A percentile compares a stretch with the other conserved stretches of the same genome.
Conservation (phyloP, 2,797 vertebrate species). For the Rallus crepitans region DNA sequence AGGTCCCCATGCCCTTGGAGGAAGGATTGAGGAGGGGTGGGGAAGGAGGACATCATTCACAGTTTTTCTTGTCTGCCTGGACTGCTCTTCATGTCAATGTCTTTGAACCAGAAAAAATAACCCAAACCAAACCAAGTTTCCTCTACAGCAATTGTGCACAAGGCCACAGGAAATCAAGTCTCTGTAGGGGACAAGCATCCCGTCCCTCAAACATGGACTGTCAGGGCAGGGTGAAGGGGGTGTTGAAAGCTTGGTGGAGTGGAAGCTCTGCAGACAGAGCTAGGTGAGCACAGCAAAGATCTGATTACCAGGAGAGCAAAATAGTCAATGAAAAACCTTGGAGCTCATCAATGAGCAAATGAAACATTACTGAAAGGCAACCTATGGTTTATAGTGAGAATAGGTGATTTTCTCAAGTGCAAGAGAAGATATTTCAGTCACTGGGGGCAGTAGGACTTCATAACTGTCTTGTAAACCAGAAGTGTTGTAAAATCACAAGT, state of each 20-base stretch:
- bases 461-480: background rate
- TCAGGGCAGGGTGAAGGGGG: background rate
- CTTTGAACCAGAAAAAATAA: background rate
- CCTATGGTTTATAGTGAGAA: background rate
- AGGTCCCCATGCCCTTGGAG: background rate
- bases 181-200: background rate
- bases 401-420: background rate
- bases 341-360: background rate
- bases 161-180: background rate
- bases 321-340: background rate
- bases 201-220: accelerated
- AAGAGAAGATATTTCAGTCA: background rate
- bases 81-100: background rate
- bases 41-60: background rate
- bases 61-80: background rate
- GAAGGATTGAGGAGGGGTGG: background rate
- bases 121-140: background rate
- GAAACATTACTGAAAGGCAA: background rate
- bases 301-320: background rate
- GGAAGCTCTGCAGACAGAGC: background rate
- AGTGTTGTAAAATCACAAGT: background rate
- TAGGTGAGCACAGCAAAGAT: background rate
- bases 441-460: background rate
- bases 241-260: background rate
- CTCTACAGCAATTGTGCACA: background rate